Conservation (phyloP, 2,113 vertebrate species). For the Apodemus speciosus region DNA sequence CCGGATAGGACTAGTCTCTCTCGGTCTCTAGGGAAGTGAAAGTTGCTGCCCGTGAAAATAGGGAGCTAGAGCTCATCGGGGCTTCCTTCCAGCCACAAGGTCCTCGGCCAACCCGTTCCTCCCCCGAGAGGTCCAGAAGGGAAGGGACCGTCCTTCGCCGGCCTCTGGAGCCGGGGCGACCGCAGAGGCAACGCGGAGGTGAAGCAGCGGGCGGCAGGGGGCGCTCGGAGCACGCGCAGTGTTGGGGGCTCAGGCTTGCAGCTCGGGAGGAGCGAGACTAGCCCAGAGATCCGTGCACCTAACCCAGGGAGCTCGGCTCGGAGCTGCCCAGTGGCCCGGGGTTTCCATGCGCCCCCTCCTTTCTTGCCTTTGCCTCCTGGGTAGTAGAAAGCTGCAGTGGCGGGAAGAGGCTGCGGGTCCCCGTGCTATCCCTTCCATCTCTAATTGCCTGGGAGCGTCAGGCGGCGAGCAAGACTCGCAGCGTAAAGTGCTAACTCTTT, state of each 20-base stretch:
- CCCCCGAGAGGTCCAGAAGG: neutral
- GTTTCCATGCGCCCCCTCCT: slow-evolving; percentile 1
- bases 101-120: neutral
- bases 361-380: neutral
- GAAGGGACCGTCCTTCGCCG: neutral
- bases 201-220: slow-evolving; percentile 67
- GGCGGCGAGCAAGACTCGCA: neutral
- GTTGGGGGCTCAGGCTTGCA: accelerated
- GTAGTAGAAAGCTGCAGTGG: slow-evolving; percentile 65
- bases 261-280: neutral
- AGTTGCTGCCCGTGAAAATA: neutral
- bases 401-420: slow-evolving; percentile 61
- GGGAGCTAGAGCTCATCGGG: neutral
- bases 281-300: neutral
- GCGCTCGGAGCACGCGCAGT: slow-evolving; percentile 67
- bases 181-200: accelerated
- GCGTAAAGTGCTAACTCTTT: neutral
- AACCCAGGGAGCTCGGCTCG: neutral
- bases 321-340: neutral
- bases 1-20: neutral
- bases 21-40: neutral
- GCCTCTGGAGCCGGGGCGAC: neutral
- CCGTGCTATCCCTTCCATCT: no score
- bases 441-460: no score
- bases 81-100: neutral